These are phyloP conservation scores for Meloidogyne hapla DNA, from an alignment of 1,140 invertebrate species.

Conservation along the genomic window DNA sequence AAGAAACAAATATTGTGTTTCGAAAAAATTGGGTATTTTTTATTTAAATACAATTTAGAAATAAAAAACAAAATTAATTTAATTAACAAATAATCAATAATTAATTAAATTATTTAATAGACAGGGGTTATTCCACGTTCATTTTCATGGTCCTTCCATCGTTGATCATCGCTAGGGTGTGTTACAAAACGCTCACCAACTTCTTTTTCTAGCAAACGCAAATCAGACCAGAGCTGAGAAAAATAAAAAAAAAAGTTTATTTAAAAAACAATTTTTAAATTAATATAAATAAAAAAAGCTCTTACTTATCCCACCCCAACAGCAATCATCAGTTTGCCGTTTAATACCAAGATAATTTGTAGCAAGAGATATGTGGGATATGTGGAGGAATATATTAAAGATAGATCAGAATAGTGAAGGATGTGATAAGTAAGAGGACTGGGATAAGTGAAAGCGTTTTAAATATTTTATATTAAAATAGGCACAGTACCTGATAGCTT, in stretches of 20 bases:
- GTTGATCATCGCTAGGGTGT: slow-evolving; percentile 88
- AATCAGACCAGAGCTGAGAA: slow-evolving; percentile 90
- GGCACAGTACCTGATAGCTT: slow-evolving; percentile 45
- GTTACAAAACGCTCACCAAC: slow-evolving; percentile 85
- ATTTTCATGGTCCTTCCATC: slow-evolving; percentile 74
- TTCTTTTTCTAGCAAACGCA: slow-evolving; percentile 80
- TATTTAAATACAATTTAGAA: too few species aligned
- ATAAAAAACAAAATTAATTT: too few species aligned
- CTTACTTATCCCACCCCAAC: slow-evolving; percentile 66
- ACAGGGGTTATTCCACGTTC: slow-evolving; percentile 62
- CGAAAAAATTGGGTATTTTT: too few species aligned
- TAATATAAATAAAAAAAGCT: neutral
- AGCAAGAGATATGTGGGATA: too few species aligned
- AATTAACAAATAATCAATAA: neutral
- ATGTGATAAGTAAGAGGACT: slow-evolving; percentile 35
- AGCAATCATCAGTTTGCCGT: too few species aligned
- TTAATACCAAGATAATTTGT: too few species aligned
- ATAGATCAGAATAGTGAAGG: too few species aligned
- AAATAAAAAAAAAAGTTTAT: slow-evolving; percentile 70
- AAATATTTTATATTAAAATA: too few species aligned
- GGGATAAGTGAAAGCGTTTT: slow-evolving; percentile 34
- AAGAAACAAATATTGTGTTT: neutral
- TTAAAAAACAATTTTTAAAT: too few species aligned
- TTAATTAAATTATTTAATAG: slow-evolving; percentile 33
- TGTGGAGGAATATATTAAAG: too few species aligned